Conservation (phyloP, 1,140 invertebrate species). For the Trachymyrmex septentrionalis region DNA sequence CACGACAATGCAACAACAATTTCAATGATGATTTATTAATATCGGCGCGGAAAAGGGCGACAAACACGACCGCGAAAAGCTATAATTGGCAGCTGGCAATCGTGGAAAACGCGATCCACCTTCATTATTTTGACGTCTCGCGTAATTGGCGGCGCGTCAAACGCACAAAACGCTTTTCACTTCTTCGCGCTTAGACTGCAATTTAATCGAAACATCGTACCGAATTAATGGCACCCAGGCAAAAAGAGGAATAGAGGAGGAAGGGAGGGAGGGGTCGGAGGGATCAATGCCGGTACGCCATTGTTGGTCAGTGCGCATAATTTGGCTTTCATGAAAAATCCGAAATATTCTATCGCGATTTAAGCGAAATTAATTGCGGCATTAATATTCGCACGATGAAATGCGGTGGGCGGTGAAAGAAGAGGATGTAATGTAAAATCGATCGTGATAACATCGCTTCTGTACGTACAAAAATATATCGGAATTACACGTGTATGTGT, state of each 20-base stretch:
- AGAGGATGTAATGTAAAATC: constrained; percentile 47
- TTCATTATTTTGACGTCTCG: constrained; percentile 65
- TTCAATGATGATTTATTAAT: constrained; percentile 65
- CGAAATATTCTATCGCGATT: constrained; percentile 57
- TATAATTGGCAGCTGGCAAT: constrained; percentile 64
- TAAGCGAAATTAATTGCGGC: constrained; percentile 64
- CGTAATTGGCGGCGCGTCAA: constrained; percentile 63
- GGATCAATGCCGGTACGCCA: constrained; percentile 26
- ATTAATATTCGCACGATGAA: constrained; percentile 61
- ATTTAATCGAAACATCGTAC: constrained; percentile 64
- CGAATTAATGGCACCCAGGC: constrained; percentile 29
- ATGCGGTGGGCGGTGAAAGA: constrained; percentile 20
- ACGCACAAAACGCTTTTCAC: constrained; percentile 63
- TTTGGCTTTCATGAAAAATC: constrained; percentile 59
- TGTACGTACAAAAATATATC: constrained; percentile 24
- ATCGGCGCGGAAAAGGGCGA: constrained; percentile 54
- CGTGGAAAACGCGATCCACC: constrained; percentile 60
- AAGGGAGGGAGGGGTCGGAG: constrained; percentile 1
- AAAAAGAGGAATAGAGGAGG: constrained; percentile 34
- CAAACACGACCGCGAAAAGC: constrained; percentile 57
- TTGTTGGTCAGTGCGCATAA: constrained; percentile 58
- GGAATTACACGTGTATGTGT: not conserved
- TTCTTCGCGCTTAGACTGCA: constrained; percentile 62
- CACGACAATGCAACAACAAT: constrained; percentile 60
- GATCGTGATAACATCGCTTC: constrained; percentile 31